Evolutionary conservation across 2,797 vertebrate species (phyloP).

Genomic region (Picus viridis): DNA sequence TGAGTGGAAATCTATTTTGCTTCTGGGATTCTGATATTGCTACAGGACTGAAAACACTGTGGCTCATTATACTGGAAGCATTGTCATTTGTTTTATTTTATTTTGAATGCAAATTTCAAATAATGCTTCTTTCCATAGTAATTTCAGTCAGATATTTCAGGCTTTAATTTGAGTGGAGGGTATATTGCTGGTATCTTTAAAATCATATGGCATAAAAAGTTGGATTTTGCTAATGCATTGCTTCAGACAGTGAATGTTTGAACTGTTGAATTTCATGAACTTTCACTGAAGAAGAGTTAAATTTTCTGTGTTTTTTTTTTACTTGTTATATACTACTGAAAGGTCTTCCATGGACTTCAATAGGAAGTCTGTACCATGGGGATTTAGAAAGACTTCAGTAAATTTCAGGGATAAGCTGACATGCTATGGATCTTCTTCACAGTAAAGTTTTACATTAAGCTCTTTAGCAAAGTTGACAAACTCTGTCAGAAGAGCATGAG

Average conservation of each 20-base stretch:
- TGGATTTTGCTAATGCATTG: accelerated
- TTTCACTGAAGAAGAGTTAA: neutral
- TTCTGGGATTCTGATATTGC: neutral
- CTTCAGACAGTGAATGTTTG: accelerated
- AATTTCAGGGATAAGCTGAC: neutral
- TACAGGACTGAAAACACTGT: neutral
- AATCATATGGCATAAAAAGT: neutral
- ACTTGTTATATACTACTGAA: neutral
- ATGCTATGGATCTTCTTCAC: neutral
- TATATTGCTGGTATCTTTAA: neutral
- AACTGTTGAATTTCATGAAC: neutral
- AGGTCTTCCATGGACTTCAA: neutral
- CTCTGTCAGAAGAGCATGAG: neutral
- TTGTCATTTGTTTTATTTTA: neutral
- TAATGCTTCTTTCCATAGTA: neutral
- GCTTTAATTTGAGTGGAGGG: too few relatives aligned
- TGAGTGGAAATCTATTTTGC: neutral
- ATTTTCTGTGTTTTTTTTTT: neutral
- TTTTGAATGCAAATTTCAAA: neutral
- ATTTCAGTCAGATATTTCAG: neutral
- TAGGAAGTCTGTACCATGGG: neutral
- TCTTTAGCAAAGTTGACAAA: neutral
- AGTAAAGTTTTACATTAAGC: neutral
- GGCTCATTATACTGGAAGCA: neutral
- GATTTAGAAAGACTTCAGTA: neutral